Conservation (phyloP, 2,113 vertebrate genomes). For the Leptosomus discolor region DNA sequence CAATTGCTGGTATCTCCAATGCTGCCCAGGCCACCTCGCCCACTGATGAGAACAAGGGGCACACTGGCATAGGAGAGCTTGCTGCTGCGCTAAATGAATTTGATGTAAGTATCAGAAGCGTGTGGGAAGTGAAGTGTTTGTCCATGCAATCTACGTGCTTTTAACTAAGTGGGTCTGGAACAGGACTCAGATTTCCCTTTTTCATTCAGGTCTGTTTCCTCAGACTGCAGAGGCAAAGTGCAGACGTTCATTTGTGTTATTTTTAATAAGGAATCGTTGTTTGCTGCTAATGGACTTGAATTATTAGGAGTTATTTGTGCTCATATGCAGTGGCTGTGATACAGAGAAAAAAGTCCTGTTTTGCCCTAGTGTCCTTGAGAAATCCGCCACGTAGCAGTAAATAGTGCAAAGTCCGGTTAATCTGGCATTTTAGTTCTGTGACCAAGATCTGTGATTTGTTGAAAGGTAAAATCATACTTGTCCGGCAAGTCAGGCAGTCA, state of each 20-base stretch:
- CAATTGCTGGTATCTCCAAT: conserved; percentile 94
- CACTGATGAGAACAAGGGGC: conserved; percentile 93
- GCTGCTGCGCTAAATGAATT: conserved; percentile 98
- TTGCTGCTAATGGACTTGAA: background rate
- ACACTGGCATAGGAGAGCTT: conserved; percentile 94
- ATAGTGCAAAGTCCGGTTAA: background rate
- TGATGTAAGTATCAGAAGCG: conserved; percentile 81
- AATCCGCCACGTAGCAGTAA: background rate
- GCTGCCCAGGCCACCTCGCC: conserved; percentile 95
- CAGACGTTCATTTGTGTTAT: background rate
- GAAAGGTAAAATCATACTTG: background rate
- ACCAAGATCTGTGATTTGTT: background rate
- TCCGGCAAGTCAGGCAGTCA: background rate
- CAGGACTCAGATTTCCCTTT: background rate
- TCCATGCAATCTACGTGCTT: background rate
- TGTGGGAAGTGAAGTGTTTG: background rate
- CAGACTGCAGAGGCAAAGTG: background rate
- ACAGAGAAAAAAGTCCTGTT: background rate
- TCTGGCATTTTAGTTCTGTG: background rate
- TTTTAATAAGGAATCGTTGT: background rate
- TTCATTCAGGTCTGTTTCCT: background rate
- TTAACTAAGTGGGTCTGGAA: background rate
- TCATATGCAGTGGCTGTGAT: background rate
- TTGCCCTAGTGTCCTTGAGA: background rate
- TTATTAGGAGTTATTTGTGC: background rate